A percentile compares a stretch with the other conserved stretches of the same genome.
phyloP scores from a whole-genome alignment of 2,113 vertebrate genomes.

The Vidua macroura region DNA sequence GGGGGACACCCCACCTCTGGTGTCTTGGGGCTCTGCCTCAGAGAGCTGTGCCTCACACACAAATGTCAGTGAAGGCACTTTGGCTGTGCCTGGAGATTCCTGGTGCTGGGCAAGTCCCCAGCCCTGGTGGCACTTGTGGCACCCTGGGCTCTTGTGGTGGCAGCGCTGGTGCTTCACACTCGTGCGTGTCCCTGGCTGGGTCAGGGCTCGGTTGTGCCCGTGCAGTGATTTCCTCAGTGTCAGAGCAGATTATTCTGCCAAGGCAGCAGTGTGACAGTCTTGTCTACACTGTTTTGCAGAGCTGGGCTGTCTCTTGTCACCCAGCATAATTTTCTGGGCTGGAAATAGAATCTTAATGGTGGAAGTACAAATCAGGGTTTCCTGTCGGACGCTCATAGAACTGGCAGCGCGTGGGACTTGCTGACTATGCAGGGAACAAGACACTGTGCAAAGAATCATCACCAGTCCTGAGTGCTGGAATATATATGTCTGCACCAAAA shows the following conservation, averaged over 20 bases:
- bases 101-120: neutral
- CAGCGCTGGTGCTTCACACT: neutral
- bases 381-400: neutral
- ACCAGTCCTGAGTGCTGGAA: neutral
- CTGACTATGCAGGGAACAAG: neutral
- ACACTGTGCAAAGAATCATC: neutral
- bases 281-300: constrained; percentile 2
- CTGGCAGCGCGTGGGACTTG: neutral
- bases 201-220: neutral
- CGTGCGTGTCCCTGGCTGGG: neutral
- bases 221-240: neutral
- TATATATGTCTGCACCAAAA: neutral
- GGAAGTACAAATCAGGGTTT: constrained; percentile 41
- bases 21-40: neutral
- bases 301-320: neutral
- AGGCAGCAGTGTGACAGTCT: neutral
- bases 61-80: neutral
- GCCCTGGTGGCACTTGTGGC: neutral
- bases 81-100: neutral
- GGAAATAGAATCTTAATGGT: constrained; percentile 6
- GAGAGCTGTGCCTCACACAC: neutral
- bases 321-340: neutral
- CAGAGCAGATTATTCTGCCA: neutral
- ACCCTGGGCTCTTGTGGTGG: neutral
- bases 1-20: fast-evolving